Evolutionary conservation across 2,797 vertebrate genomes (phyloP).

Genomic region (Mallotus villosus): DNA sequence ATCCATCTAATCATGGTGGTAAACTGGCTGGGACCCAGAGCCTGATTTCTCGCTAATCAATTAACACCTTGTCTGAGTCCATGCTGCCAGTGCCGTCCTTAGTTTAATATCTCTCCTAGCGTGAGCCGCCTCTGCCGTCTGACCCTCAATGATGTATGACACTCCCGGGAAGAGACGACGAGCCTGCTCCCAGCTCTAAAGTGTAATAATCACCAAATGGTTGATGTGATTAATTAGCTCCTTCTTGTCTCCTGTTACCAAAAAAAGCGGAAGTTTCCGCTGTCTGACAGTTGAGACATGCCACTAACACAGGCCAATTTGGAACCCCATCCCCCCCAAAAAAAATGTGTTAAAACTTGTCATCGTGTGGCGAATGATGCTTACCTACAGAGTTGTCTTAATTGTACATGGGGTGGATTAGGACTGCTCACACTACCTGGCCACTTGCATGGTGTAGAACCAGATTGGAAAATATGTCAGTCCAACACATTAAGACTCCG

Average conservation of each 20-base stretch:
- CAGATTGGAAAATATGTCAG: not conserved
- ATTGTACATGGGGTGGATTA: slow-evolving; percentile 15
- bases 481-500: too few relatives aligned
- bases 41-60: slow-evolving; percentile 72
- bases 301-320: slow-evolving; percentile 26
- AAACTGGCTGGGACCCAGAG: slow-evolving; percentile 64
- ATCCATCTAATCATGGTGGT: slow-evolving; percentile 69
- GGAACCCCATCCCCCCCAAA: slow-evolving; percentile 20
- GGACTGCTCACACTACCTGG: not conserved
- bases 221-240: slow-evolving; percentile 77
- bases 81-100: slow-evolving; percentile 47
- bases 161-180: slow-evolving; percentile 60
- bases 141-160: slow-evolving; percentile 65
- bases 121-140: slow-evolving; percentile 44
- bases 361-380: slow-evolving; percentile 5
- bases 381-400: slow-evolving; percentile 9
- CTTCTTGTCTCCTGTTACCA: slow-evolving; percentile 53
- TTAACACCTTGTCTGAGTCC: slow-evolving; percentile 76
- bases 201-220: slow-evolving; percentile 73
- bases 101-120: slow-evolving; percentile 62
- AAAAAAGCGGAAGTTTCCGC: slow-evolving; percentile 46
- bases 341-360: slow-evolving; percentile 29
- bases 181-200: slow-evolving; percentile 55
- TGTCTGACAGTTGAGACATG: slow-evolving; percentile 48
- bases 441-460: not conserved